A percentile compares a stretch with the other conserved stretches of the same genome.
phyloP scores from a whole-genome alignment of 2,888 invertebrate genomes.

The Pelosia muscerda region DNA sequence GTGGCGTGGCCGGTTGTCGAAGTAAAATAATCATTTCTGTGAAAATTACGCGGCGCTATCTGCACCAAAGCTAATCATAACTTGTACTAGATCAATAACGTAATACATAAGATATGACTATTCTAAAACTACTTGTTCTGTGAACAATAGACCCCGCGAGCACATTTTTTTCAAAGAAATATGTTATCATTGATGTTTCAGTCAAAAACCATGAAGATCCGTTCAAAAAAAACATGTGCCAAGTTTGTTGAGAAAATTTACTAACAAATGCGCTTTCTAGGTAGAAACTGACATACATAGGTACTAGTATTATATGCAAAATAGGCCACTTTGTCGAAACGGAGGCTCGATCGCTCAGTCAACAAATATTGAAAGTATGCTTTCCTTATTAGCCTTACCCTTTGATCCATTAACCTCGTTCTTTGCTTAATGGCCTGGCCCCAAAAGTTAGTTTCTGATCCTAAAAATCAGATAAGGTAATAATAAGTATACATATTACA shows the following conservation, averaged over 20 bases:
- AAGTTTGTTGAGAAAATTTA: no score
- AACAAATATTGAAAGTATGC: neutral
- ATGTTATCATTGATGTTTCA: no score
- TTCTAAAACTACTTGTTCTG: no score
- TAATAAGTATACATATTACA: neutral
- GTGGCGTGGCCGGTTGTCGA: neutral
- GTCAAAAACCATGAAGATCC: no score
- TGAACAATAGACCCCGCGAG: no score
- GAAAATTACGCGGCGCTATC: neutral
- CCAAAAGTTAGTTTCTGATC: neutral
- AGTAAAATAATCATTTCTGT: neutral
- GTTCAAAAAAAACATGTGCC: no score
- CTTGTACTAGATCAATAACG: neutral
- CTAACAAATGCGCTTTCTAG: no score
- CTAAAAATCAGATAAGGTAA: neutral
- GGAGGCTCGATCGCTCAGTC: no score
- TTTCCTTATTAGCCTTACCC: neutral
- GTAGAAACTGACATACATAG: no score
- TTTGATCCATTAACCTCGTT: neutral
- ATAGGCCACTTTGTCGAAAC: no score
- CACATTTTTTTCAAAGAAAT: no score
- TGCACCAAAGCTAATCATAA: neutral
- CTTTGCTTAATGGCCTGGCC: neutral
- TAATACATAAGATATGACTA: neutral
- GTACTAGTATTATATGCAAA: no score